phyloP scores from a whole-genome alignment of 2,797 vertebrate genomes.

The Sebastiscus albofasciatus region DNA sequence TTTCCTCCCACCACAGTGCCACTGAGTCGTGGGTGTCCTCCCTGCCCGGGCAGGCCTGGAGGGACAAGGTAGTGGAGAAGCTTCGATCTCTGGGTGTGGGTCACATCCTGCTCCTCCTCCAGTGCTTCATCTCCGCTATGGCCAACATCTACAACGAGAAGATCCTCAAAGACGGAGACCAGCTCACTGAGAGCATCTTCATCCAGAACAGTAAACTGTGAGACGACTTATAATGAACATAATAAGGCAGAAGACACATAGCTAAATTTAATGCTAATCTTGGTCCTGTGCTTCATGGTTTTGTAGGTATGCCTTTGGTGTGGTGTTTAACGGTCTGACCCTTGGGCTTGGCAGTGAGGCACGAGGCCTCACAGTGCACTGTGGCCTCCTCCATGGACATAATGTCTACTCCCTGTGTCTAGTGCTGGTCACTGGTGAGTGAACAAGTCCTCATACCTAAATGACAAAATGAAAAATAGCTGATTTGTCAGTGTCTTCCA shows the following conservation, averaged over 20 bases:
- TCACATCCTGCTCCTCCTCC: slow-evolving; percentile 91
- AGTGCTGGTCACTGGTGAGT: slow-evolving; percentile 88
- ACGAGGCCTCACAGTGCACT: slow-evolving; percentile 86
- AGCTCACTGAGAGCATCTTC: slow-evolving; percentile 93
- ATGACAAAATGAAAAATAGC: not conserved
- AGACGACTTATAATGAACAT: not conserved
- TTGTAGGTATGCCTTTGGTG: slow-evolving; percentile 88
- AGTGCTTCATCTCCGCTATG: slow-evolving; percentile 95
- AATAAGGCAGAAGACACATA: accelerated
- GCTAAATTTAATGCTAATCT: not conserved
- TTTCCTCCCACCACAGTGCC: slow-evolving; percentile 23
- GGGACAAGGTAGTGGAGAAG: slow-evolving; percentile 74
- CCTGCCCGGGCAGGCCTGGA: slow-evolving; percentile 85
- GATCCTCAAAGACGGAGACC: slow-evolving; percentile 95
- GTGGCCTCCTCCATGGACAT: slow-evolving; percentile 96
- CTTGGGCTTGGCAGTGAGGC: slow-evolving; percentile 85
- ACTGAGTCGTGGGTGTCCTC: slow-evolving; percentile 63
- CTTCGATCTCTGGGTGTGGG: slow-evolving; percentile 88
- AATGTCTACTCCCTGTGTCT: slow-evolving; percentile 90
- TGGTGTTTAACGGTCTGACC: slow-evolving; percentile 92
- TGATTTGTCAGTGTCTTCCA: not conserved
- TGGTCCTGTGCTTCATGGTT: not conserved
- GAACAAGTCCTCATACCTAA: not conserved
- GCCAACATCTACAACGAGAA: slow-evolving; percentile 99
- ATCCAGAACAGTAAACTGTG: slow-evolving; percentile 94